Evolutionary conservation across 2,888 invertebrate genomes (phyloP), one percentile per base, ranked within the genome.

Genomic region (Calameuta idolon): DNA sequence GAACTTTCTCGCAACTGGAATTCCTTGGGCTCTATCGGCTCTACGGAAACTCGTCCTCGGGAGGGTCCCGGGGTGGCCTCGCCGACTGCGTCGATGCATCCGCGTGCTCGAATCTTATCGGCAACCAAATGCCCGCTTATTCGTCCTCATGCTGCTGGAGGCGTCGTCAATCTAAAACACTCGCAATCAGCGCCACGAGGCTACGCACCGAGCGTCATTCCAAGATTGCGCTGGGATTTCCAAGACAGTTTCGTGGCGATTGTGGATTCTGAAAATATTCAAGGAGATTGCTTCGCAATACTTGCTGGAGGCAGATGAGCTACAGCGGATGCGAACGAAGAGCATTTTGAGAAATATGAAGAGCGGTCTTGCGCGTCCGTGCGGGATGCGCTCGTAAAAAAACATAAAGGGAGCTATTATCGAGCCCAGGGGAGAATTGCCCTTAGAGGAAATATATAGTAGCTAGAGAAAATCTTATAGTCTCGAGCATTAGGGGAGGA

Each of bases 371-470:
- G 30, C 34, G 35, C 74, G 15, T 34, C 34, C 12, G 11, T n/a
- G 34, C 12, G 34, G 76, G 77, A 80, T 79, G 79, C 34, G 79
- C 81, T 73, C 33, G 80, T 81, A 79, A 85, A 81, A 81, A 82
- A 81, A 77, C 79, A 81, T 81, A 79, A 84, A 81, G 81, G 77
- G 81, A 79, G 79, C 85, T 84, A 85, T 84, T 84, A 85, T 84
- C 82, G 79, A 78, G 15, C 73, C 55, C 68, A 33, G 73, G 69
- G 68, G 75, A 74, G 75, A 77, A 74, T 12, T 74, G 77, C 40
- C 68, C 68, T 34, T 71, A 55, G 40, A 31, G 30, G 40, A 75
- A 75, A 79, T 33, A 79, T 33, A 75, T 40, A 75, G 30, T 40
- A 40, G 34, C 69, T 11, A n/a, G 34, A 68, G 69, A 75, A 37